A percentile compares a stretch with the other conserved stretches of the same genome.
Evolutionary conservation across 2,113 vertebrate genomes (phyloP).

Genomic region (Melierax canorus): DNA sequence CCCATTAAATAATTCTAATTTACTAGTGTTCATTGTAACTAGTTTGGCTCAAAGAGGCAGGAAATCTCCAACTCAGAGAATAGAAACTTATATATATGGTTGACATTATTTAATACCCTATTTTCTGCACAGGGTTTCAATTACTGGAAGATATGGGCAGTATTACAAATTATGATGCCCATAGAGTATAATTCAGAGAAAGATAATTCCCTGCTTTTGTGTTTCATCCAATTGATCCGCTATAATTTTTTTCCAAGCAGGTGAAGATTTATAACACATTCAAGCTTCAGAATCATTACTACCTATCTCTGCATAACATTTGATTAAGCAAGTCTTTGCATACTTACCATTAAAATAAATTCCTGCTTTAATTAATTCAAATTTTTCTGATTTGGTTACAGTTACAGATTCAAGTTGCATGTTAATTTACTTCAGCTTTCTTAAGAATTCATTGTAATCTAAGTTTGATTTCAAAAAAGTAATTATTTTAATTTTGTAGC

Average conservation of each 20-base stretch:
- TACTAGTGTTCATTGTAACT: not conserved
- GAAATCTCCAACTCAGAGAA: not conserved
- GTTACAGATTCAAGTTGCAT: not conserved
- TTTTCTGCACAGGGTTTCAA: not conserved
- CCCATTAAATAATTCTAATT: conserved; percentile 24
- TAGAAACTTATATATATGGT: not conserved
- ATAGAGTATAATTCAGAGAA: not conserved
- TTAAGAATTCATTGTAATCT: not conserved
- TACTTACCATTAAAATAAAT: not conserved
- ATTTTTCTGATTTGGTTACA: not conserved
- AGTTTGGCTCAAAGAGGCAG: not conserved
- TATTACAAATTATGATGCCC: not conserved
- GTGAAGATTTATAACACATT: not conserved
- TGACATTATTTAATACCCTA: conserved; percentile 15
- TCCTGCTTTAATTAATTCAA: not conserved
- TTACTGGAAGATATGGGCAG: conserved; percentile 8
- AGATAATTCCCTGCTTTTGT: not conserved
- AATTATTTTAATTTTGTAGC: not conserved
- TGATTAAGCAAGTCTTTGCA: not conserved
- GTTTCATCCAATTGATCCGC: not conserved
- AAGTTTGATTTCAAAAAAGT: not conserved
- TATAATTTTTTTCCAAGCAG: not conserved
- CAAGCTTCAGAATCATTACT: not conserved
- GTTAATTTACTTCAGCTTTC: not conserved
- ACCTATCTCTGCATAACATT: not conserved